Base-by-base conservation (phyloP, 2,888 invertebrate genomes). In the Argyresthia albistria region DNA sequence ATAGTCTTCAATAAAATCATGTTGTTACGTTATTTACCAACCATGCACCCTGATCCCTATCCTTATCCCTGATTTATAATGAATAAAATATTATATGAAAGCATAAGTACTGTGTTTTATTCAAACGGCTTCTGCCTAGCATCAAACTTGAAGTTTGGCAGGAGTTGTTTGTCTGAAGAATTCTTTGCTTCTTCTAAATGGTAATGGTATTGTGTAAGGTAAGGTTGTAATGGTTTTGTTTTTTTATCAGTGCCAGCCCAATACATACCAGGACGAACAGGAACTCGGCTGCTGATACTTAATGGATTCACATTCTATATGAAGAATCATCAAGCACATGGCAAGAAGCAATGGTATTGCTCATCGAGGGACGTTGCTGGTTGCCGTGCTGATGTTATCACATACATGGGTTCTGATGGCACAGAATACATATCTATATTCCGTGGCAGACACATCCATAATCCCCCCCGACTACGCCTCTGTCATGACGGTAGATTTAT, bases 261-360 rank as follows among this genome's bases (percentile, higher is more conserved):
- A 63, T 87, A 84, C 59, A 84, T 87, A 55, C 84, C 86, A 0
- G 86, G 86, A 36, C 61, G 86, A 49, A 86, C 86, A 0, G 86
- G 86, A 0, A 83, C 86, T 2, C 82, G 84, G 0, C 62, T 87
- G 2, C 67, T 87, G 11, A 79, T 86, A 57, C 69, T 87, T 36
- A 82, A 87, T 11, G 86, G 86, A 0, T 86, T 84, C 57, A 87
- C 86, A 9, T 87, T 87, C 60, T 87, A 87, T 55, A 83, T 86
- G 84, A 87, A 87, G 60, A 87, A 87, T 57, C 84, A 86, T 58
- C 86, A 86, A 57, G 86, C 86, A 0, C 82, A 86, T 57, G 86
- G 86, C 1, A 86, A 84, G 59, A 87, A 87, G 59, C 86, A 87
- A 57, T 86, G 86, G 86, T 87, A 87, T 57, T 87, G 86, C 56